These are phyloP conservation scores for Phalacrocorax pelagicus DNA, from an alignment of 2,113 vertebrate genomes.

Conservation along the genomic window DNA sequence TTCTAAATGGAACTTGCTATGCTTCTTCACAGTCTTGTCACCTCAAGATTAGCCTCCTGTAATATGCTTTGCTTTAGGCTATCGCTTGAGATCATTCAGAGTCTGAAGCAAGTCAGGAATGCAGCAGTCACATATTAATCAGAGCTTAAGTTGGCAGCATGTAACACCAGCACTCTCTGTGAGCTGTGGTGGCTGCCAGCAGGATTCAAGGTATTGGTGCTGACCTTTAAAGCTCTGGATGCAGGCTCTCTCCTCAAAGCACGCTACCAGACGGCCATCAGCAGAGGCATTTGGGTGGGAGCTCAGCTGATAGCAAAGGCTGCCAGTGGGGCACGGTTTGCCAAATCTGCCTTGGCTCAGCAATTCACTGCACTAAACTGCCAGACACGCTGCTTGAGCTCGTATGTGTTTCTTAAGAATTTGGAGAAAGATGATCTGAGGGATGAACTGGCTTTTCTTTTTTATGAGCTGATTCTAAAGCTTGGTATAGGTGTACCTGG, in stretches of 20 bases:
- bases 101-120: not conserved
- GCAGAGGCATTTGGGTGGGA: not conserved
- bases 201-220: not conserved
- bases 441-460: not conserved
- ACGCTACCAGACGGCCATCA: not conserved
- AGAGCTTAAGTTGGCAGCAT: not conserved
- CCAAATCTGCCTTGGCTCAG: not conserved
- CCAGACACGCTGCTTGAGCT: not conserved
- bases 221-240: not conserved
- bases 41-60: not conserved
- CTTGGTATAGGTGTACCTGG: not conserved
- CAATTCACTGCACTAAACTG: not conserved
- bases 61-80: not conserved
- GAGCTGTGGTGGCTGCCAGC: not conserved
- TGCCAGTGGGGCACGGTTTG: not conserved
- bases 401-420: rapidly evolving
- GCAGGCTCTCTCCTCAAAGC: not conserved
- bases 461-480: not conserved
- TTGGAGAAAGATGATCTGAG: not conserved
- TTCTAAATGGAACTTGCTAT: not conserved
- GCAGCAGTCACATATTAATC: not conserved
- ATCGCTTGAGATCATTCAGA: not conserved
- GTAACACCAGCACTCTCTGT: not conserved
- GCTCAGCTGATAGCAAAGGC: not conserved
- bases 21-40: not conserved